A percentile compares a stretch with the other conserved stretches of the same genome.
Conservation (phyloP, 2,797 vertebrate genomes). For the Coilia nasus region DNA sequence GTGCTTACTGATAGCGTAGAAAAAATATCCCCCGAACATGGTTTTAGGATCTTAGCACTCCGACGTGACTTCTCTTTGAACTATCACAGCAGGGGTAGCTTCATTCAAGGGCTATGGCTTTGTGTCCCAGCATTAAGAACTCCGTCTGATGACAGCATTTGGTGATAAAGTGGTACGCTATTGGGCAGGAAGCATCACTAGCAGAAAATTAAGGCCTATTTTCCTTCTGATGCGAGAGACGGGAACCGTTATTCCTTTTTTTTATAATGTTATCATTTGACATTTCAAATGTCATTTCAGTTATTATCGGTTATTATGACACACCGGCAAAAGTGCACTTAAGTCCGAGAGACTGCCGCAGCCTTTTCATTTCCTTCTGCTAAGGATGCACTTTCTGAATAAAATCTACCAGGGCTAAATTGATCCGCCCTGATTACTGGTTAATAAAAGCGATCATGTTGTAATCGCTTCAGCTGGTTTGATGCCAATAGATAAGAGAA, state of each 20-base stretch:
- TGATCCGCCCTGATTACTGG: background rate
- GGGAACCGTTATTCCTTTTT: background rate
- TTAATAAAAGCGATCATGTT: slow-evolving; percentile 31
- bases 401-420: background rate
- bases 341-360: background rate
- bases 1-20: background rate
- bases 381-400: background rate
- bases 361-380: slow-evolving; percentile 2
- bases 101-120: background rate
- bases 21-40: background rate
- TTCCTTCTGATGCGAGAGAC: background rate
- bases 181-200: background rate
- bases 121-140: background rate
- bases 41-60: background rate
- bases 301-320: slow-evolving; percentile 15
- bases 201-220: background rate
- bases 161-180: background rate
- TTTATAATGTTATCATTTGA: slow-evolving; percentile 8
- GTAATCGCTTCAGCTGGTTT: slow-evolving; percentile 26
- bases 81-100: background rate
- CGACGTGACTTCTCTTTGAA: background rate
- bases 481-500: slow-evolving; percentile 35
- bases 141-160: background rate
- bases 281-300: slow-evolving; percentile 8
- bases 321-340: slow-evolving; percentile 4